Evolutionary conservation across 2,113 vertebrate genomes (phyloP), one percentile per base, ranked within the genome.

Genomic region (Oryzias melastigma): DNA sequence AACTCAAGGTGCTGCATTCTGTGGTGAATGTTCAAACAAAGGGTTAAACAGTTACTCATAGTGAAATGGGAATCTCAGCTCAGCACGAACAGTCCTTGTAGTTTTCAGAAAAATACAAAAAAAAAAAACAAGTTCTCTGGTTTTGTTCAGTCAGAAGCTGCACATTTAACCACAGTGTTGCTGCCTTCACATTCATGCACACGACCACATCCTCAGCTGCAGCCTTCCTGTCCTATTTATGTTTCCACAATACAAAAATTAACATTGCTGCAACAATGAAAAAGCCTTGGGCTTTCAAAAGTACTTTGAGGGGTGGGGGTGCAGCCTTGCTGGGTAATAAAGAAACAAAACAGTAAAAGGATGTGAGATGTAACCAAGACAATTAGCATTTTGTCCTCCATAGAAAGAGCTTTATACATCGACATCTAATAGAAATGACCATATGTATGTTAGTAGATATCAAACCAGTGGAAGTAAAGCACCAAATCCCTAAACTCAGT

Each of bases 121-220:
- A 24, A 16, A 48, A 29, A n/a, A 46, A 42, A n/a, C 7, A 22
- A 22, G 53, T 42, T 58, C 62, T 5, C 46, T 50, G 40, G 24
- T n/a, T 47, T 59, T 75, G 7, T 20, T 2, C 55, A 57, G 25
- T 51, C 22, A 41, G 17, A 4, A 42, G 24, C 50, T 47, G 19
- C 55, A 10, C 52, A 60, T 67, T 24, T 24, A 52, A 29, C 58
- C 51, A 43, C 60, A 65, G 5, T 18, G 42, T 46, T 59, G 55
- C 29, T 12, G 13, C n/a, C 5, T 40, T 50, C 50, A 49, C n/a
- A 29, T 53, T 41, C 66, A 57, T 42, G 3, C 24, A 4, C 52
- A n/a, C 16, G 35, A 79, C 85, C 85, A 85, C 84, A 76, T 87
- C 75, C 84, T 75, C 24, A 29, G 27, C 15, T 18, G 58, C 41